Conservation (phyloP, 1,140 invertebrate genomes). For the Cyrtorhinus lividipennis region DNA sequence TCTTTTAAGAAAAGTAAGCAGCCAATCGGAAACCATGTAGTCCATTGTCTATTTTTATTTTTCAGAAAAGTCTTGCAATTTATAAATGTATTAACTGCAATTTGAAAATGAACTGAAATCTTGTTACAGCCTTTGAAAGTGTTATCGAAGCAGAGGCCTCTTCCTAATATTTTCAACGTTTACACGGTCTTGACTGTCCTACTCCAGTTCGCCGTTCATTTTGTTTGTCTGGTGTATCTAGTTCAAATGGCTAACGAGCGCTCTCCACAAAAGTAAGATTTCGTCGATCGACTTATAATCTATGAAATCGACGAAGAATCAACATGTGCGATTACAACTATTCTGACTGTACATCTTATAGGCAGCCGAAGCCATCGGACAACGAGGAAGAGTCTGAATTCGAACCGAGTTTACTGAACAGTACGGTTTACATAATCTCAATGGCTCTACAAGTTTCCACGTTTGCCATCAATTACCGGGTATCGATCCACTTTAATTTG, state of each 20-base stretch:
- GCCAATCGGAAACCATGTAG: too few relatives aligned
- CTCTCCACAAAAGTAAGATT: conserved; percentile 50
- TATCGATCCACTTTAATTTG: conserved; percentile 30
- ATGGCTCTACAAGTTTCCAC: conserved; percentile 94
- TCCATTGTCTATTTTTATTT: too few relatives aligned
- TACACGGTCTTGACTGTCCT: conserved; percentile 95
- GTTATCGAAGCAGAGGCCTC: conserved; percentile 77
- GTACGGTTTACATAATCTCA: conserved; percentile 96
- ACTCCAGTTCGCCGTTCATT: conserved; percentile 90
- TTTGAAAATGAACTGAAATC: too few relatives aligned
- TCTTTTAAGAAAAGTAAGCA: too few relatives aligned
- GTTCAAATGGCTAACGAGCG: conserved; percentile 59
- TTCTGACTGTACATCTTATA: too few relatives aligned
- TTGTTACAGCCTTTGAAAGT: conserved; percentile 72
- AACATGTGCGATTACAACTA: too few relatives aligned
- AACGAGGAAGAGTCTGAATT: conserved; percentile 68
- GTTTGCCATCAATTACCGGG: conserved; percentile 97
- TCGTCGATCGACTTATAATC: too few relatives aligned
- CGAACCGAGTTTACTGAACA: conserved; percentile 86
- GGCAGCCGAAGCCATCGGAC: conserved; percentile 7
- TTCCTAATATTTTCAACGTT: conserved; percentile 97
- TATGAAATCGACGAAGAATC: too few relatives aligned
- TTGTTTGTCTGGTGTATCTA: conserved; percentile 77
- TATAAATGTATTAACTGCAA: too few relatives aligned
- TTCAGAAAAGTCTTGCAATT: too few relatives aligned